Percentiles rank a stretch among this genome's conserved stretches.
phyloP scores from a whole-genome alignment of 2,888 invertebrate species.

The Lagria hirta region DNA sequence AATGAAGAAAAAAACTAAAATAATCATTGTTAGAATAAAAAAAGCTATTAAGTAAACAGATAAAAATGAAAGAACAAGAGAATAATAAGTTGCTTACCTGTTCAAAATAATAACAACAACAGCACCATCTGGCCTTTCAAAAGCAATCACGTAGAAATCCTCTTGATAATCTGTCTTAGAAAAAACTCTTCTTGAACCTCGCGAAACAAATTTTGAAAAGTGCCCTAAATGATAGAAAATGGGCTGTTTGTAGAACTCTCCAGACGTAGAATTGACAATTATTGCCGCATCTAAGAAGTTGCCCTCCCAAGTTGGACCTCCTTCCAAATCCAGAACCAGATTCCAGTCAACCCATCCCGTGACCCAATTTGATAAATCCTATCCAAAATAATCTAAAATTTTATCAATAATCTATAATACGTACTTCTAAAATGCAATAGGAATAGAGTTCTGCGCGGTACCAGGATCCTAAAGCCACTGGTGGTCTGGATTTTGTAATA shows the following conservation, averaged over 20 bases:
- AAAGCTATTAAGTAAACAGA: too few relatives aligned
- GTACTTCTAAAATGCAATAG: neutral
- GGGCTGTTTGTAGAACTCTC: constrained; percentile 82
- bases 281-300: constrained; percentile 79
- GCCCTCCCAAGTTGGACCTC: constrained; percentile 76
- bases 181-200: constrained; percentile 55
- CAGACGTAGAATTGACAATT: constrained; percentile 57
- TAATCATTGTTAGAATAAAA: too few relatives aligned
- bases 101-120: constrained; percentile 58
- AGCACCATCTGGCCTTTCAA: constrained; percentile 57
- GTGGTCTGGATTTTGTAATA: too few relatives aligned
- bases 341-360: constrained; percentile 87
- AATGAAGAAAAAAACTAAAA: too few relatives aligned
- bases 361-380: constrained; percentile 5
- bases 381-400: too few relatives aligned
- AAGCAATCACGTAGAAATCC: constrained; percentile 56
- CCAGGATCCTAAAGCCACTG: neutral
- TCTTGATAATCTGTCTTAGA: constrained; percentile 47
- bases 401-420: too few relatives aligned
- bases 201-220: constrained; percentile 67
- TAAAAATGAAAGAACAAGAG: too few relatives aligned
- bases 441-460: neutral
- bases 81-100: too few relatives aligned
- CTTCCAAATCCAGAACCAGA: constrained; percentile 65
- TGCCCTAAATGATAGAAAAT: constrained; percentile 81